phyloP scores from a whole-genome alignment of 2,888 invertebrate species.

The Cepaea hortensis region DNA sequence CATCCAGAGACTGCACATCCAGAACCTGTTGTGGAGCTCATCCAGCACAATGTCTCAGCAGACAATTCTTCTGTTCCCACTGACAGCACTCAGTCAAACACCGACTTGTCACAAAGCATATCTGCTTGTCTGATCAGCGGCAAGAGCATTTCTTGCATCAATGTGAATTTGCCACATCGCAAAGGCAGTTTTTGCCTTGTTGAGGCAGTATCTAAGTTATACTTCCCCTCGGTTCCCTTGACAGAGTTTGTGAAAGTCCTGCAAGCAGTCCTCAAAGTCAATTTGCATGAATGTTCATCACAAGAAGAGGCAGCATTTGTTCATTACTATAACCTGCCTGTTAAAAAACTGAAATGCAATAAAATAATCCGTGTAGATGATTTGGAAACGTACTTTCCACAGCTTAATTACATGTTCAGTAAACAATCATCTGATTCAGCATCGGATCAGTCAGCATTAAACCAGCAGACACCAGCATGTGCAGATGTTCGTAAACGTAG shows the following conservation, averaged over 20 bases:
- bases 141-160: constrained; percentile 72
- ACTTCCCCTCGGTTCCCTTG: constrained; percentile 70
- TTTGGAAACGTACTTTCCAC: constrained; percentile 69
- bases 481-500: constrained; percentile 14
- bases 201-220: constrained; percentile 72
- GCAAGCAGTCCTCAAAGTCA: constrained; percentile 67
- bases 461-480: neutral
- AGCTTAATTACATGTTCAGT: constrained; percentile 69
- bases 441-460: neutral
- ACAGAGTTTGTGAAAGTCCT: constrained; percentile 71
- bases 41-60: neutral
- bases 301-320: constrained; percentile 72
- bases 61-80: neutral
- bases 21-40: neutral
- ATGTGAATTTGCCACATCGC: constrained; percentile 56
- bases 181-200: constrained; percentile 69
- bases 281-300: constrained; percentile 65
- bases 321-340: constrained; percentile 72
- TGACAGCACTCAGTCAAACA: constrained; percentile 11
- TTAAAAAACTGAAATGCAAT: constrained; percentile 70
- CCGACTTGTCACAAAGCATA: constrained; percentile 54
- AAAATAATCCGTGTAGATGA: constrained; percentile 70
- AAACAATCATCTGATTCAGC: constrained; percentile 32
- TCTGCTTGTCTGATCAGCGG: constrained; percentile 67
- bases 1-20: neutral